Percentiles rank a stretch among this genome's conserved stretches.
phyloP scores from a whole-genome alignment of 2,888 invertebrate species.

The Dryomyza anilis region DNA sequence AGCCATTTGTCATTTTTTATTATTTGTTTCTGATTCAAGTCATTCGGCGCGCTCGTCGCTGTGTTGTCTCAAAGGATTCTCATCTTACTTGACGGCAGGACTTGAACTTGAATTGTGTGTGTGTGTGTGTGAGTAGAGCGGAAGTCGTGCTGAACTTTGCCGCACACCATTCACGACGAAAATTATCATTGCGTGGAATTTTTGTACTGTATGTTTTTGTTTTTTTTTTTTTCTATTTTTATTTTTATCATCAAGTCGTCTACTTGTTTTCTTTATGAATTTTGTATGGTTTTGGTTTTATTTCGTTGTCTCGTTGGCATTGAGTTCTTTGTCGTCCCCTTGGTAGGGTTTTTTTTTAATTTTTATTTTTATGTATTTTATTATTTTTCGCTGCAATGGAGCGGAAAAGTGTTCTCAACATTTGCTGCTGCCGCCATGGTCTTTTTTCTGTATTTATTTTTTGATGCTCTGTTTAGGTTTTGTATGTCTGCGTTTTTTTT shows the following conservation, averaged over 20 bases:
- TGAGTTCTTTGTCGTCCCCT: not conserved
- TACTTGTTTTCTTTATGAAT: not conserved
- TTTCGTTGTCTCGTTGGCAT: not conserved
- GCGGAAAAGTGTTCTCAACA: conserved; percentile 25
- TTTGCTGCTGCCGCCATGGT: not conserved
- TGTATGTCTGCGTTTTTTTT: no score
- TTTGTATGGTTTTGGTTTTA: not conserved
- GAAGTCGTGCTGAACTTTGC: conserved; percentile 26
- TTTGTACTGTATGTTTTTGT: not conserved
- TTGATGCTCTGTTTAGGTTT: no score
- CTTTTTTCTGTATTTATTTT: not conserved
- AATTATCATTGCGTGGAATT: not conserved
- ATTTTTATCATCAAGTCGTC: no score
- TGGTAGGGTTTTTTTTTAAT: not conserved
- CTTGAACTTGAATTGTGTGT: conserved; percentile 32
- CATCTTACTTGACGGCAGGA: conserved; percentile 11
- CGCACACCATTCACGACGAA: not conserved
- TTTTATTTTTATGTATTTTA: conserved; percentile 7
- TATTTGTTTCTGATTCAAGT: conserved; percentile 26
- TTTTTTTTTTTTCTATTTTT: not conserved
- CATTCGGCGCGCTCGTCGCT: not conserved
- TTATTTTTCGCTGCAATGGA: conserved; percentile 31
- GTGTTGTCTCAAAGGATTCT: not conserved
- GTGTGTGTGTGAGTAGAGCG: no score
- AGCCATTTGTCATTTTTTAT: conserved; percentile 29